These are phyloP conservation scores for Climacteris rufus DNA, from an alignment of 2,113 vertebrate species.

Conservation along the genomic window DNA sequence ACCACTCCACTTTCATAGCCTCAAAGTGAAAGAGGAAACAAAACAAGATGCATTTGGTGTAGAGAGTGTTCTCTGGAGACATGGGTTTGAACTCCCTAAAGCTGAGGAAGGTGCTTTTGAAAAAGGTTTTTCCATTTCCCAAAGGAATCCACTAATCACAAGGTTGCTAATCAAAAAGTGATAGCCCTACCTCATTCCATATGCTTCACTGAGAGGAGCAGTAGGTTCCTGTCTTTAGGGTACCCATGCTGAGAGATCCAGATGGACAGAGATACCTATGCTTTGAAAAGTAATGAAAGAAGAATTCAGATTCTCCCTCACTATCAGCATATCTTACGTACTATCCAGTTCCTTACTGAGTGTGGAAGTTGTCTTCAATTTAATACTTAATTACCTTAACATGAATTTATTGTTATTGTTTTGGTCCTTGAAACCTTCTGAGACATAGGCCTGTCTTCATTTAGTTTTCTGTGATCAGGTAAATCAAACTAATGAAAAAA, in stretches of 20 bases:
- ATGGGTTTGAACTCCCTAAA: neutral
- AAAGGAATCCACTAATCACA: neutral
- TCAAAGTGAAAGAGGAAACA: neutral
- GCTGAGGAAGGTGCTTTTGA: neutral
- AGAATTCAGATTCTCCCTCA: neutral
- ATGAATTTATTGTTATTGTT: neutral
- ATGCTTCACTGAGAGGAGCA: neutral
- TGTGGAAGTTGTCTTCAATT: neutral
- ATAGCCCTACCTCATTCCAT: neutral
- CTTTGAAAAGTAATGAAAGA: neutral
- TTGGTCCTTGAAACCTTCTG: neutral
- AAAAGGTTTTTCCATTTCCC: neutral
- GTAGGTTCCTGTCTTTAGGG: neutral
- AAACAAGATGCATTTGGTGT: neutral
- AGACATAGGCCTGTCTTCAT: neutral
- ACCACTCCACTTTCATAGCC: neutral
- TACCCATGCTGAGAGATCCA: neutral
- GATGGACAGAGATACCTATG: neutral
- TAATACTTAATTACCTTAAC: neutral
- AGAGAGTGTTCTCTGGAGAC: neutral
- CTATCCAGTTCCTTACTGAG: neutral
- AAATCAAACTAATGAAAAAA: neutral
- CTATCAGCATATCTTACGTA: neutral
- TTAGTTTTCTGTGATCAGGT: neutral
- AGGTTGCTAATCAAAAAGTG: neutral